Percentiles rank a stretch among this genome's conserved stretches.
These are phyloP conservation scores for Muscidifurax raptorellus DNA, from an alignment of 1,140 invertebrate species.

Conservation along the genomic window DNA sequence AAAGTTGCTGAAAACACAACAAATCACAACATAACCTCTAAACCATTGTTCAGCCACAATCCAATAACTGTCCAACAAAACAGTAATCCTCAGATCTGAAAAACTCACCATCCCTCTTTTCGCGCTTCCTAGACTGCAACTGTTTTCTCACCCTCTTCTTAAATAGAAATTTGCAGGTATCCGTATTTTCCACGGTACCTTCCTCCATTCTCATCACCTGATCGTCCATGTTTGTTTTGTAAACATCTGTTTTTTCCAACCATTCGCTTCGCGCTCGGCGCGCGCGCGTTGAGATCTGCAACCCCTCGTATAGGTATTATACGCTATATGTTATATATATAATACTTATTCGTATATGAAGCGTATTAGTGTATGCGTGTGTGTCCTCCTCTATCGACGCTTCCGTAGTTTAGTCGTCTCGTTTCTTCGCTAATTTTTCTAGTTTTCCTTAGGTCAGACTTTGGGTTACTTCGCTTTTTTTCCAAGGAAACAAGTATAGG, in stretches of 20 bases:
- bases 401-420: slow-evolving; percentile 35
- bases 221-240: slow-evolving; percentile 66
- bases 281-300: neutral
- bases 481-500: neutral
- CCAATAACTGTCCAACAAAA: slow-evolving; percentile 22
- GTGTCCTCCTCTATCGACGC: slow-evolving; percentile 12
- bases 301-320: neutral
- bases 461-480: slow-evolving; percentile 21
- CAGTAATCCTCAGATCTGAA: neutral
- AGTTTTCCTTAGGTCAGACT: neutral
- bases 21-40: slow-evolving; percentile 16
- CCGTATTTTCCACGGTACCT: slow-evolving; percentile 54
- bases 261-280: neutral
- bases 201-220: slow-evolving; percentile 51
- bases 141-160: slow-evolving; percentile 72
- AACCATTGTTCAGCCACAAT: slow-evolving; percentile 58
- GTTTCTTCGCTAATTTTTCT: slow-evolving; percentile 29
- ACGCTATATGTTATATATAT: neutral
- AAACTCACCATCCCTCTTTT: slow-evolving; percentile 59
- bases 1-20: no score
- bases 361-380: neutral
- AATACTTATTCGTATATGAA: neutral
- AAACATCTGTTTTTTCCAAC: slow-evolving; percentile 53
- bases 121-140: slow-evolving; percentile 70
- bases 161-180: slow-evolving; percentile 70